These are phyloP conservation scores for Hippasteria phrygiana DNA, from an alignment of 53 echinoderm and acorn worm species.

Conservation along the genomic window DNA sequence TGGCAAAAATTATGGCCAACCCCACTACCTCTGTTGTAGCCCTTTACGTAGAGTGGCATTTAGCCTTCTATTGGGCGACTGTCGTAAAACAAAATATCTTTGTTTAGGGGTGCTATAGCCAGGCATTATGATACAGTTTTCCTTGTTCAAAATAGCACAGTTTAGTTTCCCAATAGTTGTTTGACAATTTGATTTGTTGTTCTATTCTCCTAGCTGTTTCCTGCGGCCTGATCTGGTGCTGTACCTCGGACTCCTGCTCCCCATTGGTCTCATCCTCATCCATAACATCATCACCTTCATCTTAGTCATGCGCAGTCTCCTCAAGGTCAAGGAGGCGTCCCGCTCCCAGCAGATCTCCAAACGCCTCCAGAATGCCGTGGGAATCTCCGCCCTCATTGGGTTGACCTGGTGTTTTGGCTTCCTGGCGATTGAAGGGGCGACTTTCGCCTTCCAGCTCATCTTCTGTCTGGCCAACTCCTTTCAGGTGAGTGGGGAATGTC, in stretches of 20 bases:
- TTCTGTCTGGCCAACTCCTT: constrained; percentile 79
- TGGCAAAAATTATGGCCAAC: no score
- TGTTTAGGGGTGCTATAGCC: no score
- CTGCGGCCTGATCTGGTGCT: constrained; percentile 59
- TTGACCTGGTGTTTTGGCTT: constrained; percentile 81
- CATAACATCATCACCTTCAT: constrained; percentile 75
- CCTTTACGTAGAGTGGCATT: no score
- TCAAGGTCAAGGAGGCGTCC: constrained; percentile 45
- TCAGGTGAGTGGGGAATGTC: constrained; percentile 66
- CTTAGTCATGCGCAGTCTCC: constrained; percentile 71
- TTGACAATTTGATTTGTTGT: not conserved
- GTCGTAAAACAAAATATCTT: no score
- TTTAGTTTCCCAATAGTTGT: not conserved
- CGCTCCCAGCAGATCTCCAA: constrained; percentile 72
- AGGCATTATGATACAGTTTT: no score
- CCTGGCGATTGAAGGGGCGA: constrained; percentile 69
- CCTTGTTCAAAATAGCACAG: not conserved
- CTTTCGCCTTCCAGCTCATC: constrained; percentile 71
- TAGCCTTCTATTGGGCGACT: no score
- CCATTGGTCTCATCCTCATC: constrained; percentile 68
- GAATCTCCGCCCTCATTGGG: constrained; percentile 76
- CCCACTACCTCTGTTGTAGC: no score
- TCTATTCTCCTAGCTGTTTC: constrained; percentile 68
- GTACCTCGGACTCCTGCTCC: constrained; percentile 65
- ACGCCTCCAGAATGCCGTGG: constrained; percentile 73